Evolutionary conservation across 1,140 invertebrate species (phyloP).

Genomic region (Musca vetustissima): DNA sequence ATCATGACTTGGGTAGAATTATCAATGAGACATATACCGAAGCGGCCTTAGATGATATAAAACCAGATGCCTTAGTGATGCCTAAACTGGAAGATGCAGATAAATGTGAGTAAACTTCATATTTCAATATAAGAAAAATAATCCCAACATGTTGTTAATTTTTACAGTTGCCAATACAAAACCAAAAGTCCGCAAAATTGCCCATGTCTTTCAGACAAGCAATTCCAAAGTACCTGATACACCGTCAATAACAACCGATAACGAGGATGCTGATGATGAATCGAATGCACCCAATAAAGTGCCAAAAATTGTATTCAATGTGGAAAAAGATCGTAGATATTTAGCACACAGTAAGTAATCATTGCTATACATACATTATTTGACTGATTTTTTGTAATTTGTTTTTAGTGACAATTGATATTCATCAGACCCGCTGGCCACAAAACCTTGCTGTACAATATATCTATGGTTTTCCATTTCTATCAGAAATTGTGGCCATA

Average conservation of each 20-base stretch:
- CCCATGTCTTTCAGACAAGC: conserved; percentile 24
- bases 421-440: conserved; percentile 41
- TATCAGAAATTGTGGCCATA: conserved; percentile 49
- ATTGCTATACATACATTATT: background rate
- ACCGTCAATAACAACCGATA: background rate
- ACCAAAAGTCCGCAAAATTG: conserved; percentile 24
- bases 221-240: background rate
- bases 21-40: conserved; percentile 21
- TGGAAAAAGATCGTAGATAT: conserved; percentile 42
- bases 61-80: conserved; percentile 14
- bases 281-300: background rate
- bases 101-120: conserved; percentile 14
- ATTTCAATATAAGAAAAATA: background rate
- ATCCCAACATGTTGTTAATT: background rate
- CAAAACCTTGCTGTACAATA: conserved; percentile 41
- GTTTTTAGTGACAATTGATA: conserved; percentile 41
- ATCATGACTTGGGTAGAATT: conserved; percentile 32
- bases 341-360: conserved; percentile 44
- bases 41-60: background rate
- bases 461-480: conserved; percentile 45
- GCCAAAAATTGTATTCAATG: conserved; percentile 36
- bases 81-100: conserved; percentile 10
- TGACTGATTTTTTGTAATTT: background rate
- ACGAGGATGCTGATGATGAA: conserved; percentile 3
- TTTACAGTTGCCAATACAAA: conserved; percentile 21